Evolutionary conservation across 1,140 invertebrate genomes (phyloP), one percentile per base, ranked within the genome.

Genomic region (Coptotermes formosanus): DNA sequence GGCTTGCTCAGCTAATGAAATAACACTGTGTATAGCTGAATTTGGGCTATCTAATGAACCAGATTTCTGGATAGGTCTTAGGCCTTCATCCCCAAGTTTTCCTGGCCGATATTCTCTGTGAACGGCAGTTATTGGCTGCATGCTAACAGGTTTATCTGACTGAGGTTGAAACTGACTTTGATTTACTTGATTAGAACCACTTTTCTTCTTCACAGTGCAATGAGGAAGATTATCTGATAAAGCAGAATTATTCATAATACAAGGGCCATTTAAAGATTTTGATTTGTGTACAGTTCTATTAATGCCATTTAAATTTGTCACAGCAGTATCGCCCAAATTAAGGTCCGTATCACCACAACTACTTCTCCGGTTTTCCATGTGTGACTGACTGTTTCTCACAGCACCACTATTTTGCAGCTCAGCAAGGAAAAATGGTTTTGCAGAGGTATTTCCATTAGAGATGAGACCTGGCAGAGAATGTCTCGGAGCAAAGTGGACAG

Each of bases 401-500:
- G 87, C 45, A 87, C 87, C 16, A 88, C 88, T 21, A 75, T 85
- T 84, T 86, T 86, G 19, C 86, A 85, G 85, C 88, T 90, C 38
- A 88, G 89, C 88, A 86, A 84, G 87, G 85, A 87, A 89, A 87
- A 91, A 92, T n/a, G 91, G 91, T 88, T 91, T 90, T 1, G 91
- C 88, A 9, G 89, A 89, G 25, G 90, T 87, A 87, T 92, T 92
- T 87, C 89, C 91, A 3, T 91, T 89, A 3, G 86, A 52, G 11
- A 30, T 83, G 43, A 32, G 32, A 83, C 82, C 82, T 25, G 82
- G n/a, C 64, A 45, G 43, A 38, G 86, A 83, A n/a, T 82, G 52
- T 38, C n/a, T n/a, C 6, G 86, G 86, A 59, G 82, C 30, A 85
- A 87, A 87, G 48, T 85, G 84, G 75, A 87, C 84, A 43, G 86